Evolutionary conservation across 2,888 invertebrate species (phyloP), one percentile per base, ranked within the genome.

Genomic region (Sturmia bella): DNA sequence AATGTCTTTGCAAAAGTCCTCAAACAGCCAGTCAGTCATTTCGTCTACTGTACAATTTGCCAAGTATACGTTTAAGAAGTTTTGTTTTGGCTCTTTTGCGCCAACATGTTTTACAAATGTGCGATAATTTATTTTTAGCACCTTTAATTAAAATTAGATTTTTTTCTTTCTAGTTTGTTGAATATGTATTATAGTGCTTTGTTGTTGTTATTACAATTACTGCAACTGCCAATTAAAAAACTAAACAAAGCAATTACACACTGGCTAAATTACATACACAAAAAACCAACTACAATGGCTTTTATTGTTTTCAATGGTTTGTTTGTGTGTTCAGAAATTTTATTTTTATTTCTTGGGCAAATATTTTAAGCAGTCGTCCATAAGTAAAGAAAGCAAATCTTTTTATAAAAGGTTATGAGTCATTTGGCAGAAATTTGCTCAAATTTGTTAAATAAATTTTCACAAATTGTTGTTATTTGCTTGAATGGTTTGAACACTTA

Each of bases 81-180:
- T 48, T 59, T 59, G 19, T 59, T 27, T 32, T 56, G 12, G n/a
- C 27, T 12, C 17, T 68, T 41, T 63, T 52, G 37, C 56, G 64
- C 57, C 64, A 78, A 74, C 69, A 75, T 75, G 78, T 82, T 82
- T 82, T 66, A 78, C 78, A 82, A 82, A 78, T 82, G 82, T 82
- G 82, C 41, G 82, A 82, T 82, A 74, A 82, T 78, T 82, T 82
- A 78, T 82, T 78, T 82, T 82, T 82, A 82, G 74, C 82, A 82
- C 82, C 82, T 78, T 59, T 61, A 78, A 82, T 82, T 82, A 75
- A 78, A 82, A 75, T 75, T 78, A 61, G 45, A 70, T 54, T 74
- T 75, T 45, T 77, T 57, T 32, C 9, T 32, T 32, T 9, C 9
- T 7, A 32, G 32, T 32, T 32, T 32, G 21, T 66, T 61, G 50